phyloP scores from a whole-genome alignment of 2,113 vertebrate species.

The Bostrychus sinensis region DNA sequence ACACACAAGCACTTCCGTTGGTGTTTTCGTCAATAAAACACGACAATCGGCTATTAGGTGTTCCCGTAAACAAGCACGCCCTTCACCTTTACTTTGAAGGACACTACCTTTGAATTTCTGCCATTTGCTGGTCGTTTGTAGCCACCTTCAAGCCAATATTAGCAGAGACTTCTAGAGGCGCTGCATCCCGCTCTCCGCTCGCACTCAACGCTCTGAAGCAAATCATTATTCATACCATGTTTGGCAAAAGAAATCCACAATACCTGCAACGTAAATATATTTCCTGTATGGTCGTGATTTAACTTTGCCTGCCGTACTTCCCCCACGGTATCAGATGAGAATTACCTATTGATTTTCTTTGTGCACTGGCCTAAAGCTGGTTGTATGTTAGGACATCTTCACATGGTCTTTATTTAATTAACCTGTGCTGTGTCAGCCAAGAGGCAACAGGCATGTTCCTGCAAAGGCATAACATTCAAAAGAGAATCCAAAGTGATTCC shows the following conservation, averaged over 20 bases:
- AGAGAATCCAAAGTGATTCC: neutral
- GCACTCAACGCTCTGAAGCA: neutral
- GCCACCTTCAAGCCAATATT: neutral
- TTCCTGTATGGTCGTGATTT: too few species aligned
- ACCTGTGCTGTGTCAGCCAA: neutral
- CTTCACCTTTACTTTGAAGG: constrained; percentile 31
- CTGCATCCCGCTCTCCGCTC: constrained; percentile 27
- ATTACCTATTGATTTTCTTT: neutral
- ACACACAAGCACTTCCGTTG: neutral
- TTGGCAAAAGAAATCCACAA: constrained; percentile 13
- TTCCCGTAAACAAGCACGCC: fast-evolving
- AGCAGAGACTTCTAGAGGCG: constrained; percentile 21
- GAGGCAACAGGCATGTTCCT: neutral
- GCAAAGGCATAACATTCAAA: neutral
- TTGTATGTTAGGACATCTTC: neutral
- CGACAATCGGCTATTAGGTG: fast-evolving
- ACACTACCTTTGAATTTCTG: fast-evolving
- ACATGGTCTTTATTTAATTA: neutral
- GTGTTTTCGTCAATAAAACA: fast-evolving
- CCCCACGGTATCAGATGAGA: neutral
- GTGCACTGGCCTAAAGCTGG: neutral
- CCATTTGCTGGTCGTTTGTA: neutral
- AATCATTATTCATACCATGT: neutral
- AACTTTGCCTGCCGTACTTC: neutral
- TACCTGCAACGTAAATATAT: neutral